Conservation (phyloP, 2,888 invertebrate genomes). For the Cheilosia urbana region DNA sequence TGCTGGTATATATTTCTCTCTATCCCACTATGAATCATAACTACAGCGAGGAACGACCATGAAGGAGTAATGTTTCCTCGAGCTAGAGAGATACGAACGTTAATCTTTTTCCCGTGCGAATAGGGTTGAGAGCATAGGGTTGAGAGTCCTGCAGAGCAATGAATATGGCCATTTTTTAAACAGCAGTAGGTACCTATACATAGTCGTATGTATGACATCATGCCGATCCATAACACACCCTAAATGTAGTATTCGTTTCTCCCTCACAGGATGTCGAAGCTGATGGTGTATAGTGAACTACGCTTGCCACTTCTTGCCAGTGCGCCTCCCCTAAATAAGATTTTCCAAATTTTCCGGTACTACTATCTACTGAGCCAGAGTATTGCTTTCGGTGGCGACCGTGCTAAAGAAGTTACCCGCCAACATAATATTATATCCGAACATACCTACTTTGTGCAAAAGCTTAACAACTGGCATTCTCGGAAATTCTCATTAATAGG, state of each 20-base stretch:
- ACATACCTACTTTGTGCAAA: slow-evolving; percentile 19
- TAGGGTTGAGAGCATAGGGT: slow-evolving; percentile 6
- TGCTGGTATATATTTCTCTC: not conserved
- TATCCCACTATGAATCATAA: slow-evolving; percentile 1
- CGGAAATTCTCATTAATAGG: slow-evolving; percentile 6
- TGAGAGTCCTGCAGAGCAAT: slow-evolving; percentile 2
- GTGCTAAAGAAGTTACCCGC: slow-evolving; percentile 42
- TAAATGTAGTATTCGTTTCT: not conserved
- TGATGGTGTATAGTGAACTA: slow-evolving; percentile 12
- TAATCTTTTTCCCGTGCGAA: slow-evolving; percentile 41
- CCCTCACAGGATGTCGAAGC: not conserved
- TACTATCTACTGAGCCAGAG: slow-evolving; percentile 14
- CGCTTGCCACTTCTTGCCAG: slow-evolving; percentile 3
- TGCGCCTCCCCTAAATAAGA: slow-evolving; percentile 31
- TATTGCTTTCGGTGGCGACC: slow-evolving; percentile 31
- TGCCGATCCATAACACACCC: slow-evolving; percentile 36
- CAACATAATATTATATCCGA: not conserved
- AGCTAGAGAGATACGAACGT: slow-evolving; percentile 29
- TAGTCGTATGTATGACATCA: slow-evolving; percentile 31
- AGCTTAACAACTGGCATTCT: slow-evolving; percentile 19
- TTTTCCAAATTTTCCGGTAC: slow-evolving; percentile 40
- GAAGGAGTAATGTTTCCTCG: slow-evolving; percentile 35
- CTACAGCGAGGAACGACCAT: slow-evolving; percentile 19
- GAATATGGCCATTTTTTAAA: slow-evolving; percentile 10
- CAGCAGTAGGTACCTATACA: not conserved